phyloP scores from a whole-genome alignment of 2,888 invertebrate genomes.

The Drosophila mayaguana region DNA sequence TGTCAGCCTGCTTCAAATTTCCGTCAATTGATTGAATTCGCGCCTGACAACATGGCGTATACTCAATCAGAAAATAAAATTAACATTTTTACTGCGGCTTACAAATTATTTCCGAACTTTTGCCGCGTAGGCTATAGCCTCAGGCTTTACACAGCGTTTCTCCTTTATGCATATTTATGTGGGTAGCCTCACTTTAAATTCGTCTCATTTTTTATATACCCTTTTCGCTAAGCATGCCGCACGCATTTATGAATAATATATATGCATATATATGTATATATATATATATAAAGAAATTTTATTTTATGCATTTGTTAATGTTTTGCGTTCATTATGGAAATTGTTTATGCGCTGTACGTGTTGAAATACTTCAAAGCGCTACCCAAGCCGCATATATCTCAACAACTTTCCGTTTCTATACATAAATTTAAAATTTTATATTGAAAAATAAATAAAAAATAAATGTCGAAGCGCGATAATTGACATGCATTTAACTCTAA shows the following conservation, averaged over 20 bases:
- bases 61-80: slow-evolving; percentile 36
- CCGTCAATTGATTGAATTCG: slow-evolving; percentile 30
- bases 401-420: neutral
- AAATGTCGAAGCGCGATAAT: too few species aligned
- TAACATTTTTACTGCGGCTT: slow-evolving; percentile 31
- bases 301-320: slow-evolving; percentile 28
- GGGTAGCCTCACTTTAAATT: slow-evolving; percentile 6
- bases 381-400: neutral
- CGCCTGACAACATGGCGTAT: slow-evolving; percentile 36
- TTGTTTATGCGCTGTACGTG: slow-evolving; percentile 32
- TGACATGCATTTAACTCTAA: too few species aligned
- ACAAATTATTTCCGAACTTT: slow-evolving; percentile 21
- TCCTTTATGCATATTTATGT: slow-evolving; percentile 24
- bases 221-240: slow-evolving; percentile 16
- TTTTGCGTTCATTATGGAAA: slow-evolving; percentile 33
- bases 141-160: neutral
- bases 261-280: neutral
- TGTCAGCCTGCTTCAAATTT: slow-evolving; percentile 18
- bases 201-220: slow-evolving; percentile 3
- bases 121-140: neutral
- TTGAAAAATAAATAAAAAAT: too few species aligned
- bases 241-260: slow-evolving; percentile 19
- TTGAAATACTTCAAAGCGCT: slow-evolving; percentile 15
- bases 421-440: neutral
- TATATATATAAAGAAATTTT: neutral